Conservation (phyloP, 2,888 invertebrate species). For the Polydrusus pterygomalis region DNA sequence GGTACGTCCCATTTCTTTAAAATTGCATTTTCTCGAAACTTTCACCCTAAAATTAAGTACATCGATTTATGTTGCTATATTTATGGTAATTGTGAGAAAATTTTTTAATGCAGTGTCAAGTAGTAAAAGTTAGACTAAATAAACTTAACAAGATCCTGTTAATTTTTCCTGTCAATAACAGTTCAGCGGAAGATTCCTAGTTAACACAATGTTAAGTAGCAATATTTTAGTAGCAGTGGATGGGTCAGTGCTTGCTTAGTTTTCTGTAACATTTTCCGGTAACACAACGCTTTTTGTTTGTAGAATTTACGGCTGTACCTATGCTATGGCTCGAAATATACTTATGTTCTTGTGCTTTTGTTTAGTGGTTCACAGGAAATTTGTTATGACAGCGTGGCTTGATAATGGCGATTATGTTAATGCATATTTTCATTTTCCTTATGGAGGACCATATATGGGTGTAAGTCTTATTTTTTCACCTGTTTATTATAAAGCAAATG, state of each 20-base stretch:
- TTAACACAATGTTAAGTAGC: neutral
- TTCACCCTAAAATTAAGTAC: constrained; percentile 47
- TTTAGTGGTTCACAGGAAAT: constrained; percentile 5
- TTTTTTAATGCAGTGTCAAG: constrained; percentile 24
- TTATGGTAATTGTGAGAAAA: constrained; percentile 30
- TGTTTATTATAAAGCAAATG: neutral
- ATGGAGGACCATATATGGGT: constrained; percentile 59
- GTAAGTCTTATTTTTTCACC: constrained; percentile 53
- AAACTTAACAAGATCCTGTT: neutral
- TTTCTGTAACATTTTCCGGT: neutral
- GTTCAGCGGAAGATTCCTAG: neutral
- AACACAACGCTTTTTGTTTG: neutral
- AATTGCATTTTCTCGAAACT: constrained; percentile 16
- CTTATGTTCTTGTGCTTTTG: constrained; percentile 12
- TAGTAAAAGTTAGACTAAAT: constrained; percentile 38
- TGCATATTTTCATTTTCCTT: constrained; percentile 60
- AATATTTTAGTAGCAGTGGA: neutral
- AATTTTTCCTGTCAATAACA: constrained; percentile 16
- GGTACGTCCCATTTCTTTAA: neutral
- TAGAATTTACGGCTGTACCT: neutral
- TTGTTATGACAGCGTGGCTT: neutral
- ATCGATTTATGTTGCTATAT: neutral
- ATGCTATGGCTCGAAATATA: constrained; percentile 4
- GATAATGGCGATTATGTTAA: constrained; percentile 35
- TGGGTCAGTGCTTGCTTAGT: constrained; percentile 8